Percentiles rank a stretch among this genome's conserved stretches.
These are phyloP conservation scores for Danio albolineatus DNA, from an alignment of 2,797 vertebrate genomes.

Conservation along the genomic window DNA sequence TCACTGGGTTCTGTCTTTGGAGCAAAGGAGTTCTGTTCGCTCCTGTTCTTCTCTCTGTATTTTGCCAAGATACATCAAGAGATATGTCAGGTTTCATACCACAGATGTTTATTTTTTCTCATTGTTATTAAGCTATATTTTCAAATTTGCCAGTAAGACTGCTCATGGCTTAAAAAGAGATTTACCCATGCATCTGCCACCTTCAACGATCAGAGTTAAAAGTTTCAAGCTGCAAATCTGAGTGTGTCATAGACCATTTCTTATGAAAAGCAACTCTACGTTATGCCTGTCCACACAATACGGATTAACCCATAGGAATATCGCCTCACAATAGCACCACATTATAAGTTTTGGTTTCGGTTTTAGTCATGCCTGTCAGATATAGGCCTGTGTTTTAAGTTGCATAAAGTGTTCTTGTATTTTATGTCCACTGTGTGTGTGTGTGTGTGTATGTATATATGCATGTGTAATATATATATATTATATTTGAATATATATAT, in stretches of 20 bases:
- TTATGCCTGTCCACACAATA: neutral
- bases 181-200: conserved; percentile 1
- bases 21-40: conserved; percentile 5
- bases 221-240: neutral
- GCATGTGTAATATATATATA: too few species aligned
- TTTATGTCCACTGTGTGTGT: conserved; percentile 13
- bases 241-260: neutral
- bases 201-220: neutral
- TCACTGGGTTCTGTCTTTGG: conserved; percentile 29
- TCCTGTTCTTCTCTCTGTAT: conserved; percentile 6
- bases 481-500: too few species aligned
- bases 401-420: neutral
- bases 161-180: conserved; percentile 16
- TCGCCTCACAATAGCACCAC: neutral
- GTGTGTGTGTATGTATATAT: too few species aligned
- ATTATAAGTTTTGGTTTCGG: neutral
- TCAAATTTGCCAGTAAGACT: neutral
- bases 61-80: conserved; percentile 13
- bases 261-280: neutral
- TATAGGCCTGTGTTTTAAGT: neutral
- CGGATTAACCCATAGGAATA: neutral
- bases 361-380: neutral
- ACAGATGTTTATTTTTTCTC: neutral
- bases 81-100: neutral
- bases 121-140: neutral